These are phyloP conservation scores for Cirrhinus mrigala DNA, from an alignment of 2,797 vertebrate species.

Conservation along the genomic window DNA sequence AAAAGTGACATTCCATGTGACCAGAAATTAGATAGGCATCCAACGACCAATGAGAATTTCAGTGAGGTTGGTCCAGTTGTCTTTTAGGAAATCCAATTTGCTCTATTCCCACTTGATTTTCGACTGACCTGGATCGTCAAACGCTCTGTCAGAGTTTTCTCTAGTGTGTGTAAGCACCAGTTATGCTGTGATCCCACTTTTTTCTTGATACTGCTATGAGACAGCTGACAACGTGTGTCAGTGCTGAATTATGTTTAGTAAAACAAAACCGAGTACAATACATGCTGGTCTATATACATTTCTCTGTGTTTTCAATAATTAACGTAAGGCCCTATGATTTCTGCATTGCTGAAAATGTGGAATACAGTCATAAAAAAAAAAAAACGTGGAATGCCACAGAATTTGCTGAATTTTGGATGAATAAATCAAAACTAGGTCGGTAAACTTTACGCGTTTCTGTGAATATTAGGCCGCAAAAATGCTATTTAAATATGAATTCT, in stretches of 20 bases:
- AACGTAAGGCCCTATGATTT: too few relatives aligned
- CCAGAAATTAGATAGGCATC: background rate
- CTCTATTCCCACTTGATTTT: background rate
- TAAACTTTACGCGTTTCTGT: too few relatives aligned
- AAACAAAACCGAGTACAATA: background rate
- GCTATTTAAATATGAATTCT: too few relatives aligned
- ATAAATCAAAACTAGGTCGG: too few relatives aligned
- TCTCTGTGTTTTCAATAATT: background rate
- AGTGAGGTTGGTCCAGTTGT: background rate
- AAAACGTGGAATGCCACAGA: too few relatives aligned
- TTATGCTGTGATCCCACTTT: conserved; percentile 3
- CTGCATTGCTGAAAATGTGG: too few relatives aligned
- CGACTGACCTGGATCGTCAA: background rate
- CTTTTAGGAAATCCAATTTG: background rate
- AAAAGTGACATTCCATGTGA: background rate
- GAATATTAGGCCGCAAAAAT: too few relatives aligned
- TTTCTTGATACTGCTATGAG: background rate
- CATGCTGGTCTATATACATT: background rate
- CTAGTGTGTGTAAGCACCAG: background rate
- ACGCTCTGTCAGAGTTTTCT: conserved; percentile 1
- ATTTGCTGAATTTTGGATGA: too few relatives aligned
- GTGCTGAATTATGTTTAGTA: background rate
- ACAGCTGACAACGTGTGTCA: background rate
- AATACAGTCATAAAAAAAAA: too few relatives aligned
- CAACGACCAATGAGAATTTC: background rate